phyloP scores from a whole-genome alignment of 2,797 vertebrate genomes.

The Potorous gilbertii region DNA sequence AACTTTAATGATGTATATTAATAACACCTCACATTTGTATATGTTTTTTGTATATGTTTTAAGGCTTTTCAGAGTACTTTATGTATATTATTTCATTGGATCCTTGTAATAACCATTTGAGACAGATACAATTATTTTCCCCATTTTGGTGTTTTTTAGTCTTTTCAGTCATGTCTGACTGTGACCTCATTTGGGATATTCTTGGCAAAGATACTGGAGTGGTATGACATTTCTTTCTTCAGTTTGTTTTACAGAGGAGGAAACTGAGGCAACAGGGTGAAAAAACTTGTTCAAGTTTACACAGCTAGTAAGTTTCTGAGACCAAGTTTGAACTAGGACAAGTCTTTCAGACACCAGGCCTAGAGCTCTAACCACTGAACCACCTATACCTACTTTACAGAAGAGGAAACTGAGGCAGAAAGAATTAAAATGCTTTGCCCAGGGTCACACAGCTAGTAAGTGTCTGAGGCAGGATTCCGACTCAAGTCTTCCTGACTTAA shows the following conservation, averaged over 20 bases:
- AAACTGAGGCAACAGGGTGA: background rate
- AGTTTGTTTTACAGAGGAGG: background rate
- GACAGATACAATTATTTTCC: background rate
- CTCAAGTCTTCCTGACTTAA: background rate
- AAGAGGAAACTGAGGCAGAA: background rate
- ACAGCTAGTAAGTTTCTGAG: background rate
- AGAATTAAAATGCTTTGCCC: background rate
- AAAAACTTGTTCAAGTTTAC: background rate
- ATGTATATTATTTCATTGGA: background rate
- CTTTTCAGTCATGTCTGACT: background rate
- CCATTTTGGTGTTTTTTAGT: background rate
- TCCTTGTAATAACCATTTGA: background rate
- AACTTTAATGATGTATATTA: constrained; percentile 2
- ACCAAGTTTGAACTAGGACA: background rate
- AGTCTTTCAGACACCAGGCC: background rate
- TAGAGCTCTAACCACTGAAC: background rate
- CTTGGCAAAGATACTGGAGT: background rate
- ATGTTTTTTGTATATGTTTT: too few species aligned
- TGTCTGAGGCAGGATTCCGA: background rate
- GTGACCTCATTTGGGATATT: background rate
- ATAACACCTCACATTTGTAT: background rate
- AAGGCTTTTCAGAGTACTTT: background rate
- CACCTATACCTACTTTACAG: background rate
- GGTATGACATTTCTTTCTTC: background rate
- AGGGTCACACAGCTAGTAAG: background rate